These are phyloP conservation scores for Subacronicta megacephala DNA, from an alignment of 2,888 invertebrate species.

Conservation along the genomic window DNA sequence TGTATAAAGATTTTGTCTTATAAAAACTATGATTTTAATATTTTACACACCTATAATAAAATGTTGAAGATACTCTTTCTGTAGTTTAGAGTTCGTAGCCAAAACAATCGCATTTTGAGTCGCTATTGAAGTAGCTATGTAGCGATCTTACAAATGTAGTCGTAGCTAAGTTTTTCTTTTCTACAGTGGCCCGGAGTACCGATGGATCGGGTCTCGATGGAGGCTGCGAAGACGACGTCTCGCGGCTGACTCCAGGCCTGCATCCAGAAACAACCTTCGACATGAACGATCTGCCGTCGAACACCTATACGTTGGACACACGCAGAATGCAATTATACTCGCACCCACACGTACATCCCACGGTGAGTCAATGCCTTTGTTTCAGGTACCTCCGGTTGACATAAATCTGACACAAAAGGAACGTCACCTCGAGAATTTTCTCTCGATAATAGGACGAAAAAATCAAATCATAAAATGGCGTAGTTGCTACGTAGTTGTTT, in stretches of 20 bases:
- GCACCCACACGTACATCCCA: slow-evolving; percentile 77
- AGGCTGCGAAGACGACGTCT: slow-evolving; percentile 72
- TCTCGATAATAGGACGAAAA: slow-evolving; percentile 8
- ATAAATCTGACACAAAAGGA: slow-evolving; percentile 45
- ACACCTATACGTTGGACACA: slow-evolving; percentile 76
- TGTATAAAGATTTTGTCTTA: no score
- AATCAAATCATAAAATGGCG: slow-evolving; percentile 4
- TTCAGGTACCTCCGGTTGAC: slow-evolving; percentile 49
- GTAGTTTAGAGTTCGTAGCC: no score
- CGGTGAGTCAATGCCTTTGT: slow-evolving; percentile 75
- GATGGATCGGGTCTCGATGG: slow-evolving; percentile 78
- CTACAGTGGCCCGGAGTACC: slow-evolving; percentile 77
- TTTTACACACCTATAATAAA: no score
- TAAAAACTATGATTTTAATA: no score
- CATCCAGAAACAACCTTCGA: slow-evolving; percentile 72
- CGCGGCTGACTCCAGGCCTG: slow-evolving; percentile 73
- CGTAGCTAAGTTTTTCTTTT: slow-evolving; percentile 40
- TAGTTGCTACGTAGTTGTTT: slow-evolving; percentile 44
- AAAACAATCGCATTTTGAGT: no score
- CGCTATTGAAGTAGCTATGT: no score
- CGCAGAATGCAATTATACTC: slow-evolving; percentile 84
- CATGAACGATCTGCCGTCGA: slow-evolving; percentile 83
- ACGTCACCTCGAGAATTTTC: slow-evolving; percentile 49
- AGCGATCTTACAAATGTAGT: neutral
- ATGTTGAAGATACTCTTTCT: no score